Evolutionary conservation across 2,888 invertebrate species (phyloP), one percentile per base, ranked within the genome.

Genomic region (Agrochola litura): DNA sequence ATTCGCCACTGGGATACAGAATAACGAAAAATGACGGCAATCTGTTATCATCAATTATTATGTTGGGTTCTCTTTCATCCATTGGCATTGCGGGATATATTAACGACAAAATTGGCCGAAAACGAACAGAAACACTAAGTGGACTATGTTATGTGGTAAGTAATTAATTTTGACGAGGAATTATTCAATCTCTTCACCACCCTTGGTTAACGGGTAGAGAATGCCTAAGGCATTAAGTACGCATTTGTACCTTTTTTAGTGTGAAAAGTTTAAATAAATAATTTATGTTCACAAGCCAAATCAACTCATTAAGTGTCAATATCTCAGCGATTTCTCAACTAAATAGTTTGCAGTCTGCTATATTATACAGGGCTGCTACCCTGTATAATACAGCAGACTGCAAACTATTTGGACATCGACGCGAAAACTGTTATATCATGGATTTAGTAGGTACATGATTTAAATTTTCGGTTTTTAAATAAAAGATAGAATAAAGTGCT

Each of bases 41-140:
- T 49, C 79, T 92, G 0, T 86, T 93, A 5, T 88, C 90, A 0
- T 91, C 92, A 0, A 74, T 91, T 0, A 82, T 88, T 0, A 91
- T 92, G 91, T 74, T 92, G 19, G 92, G 92, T 0, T 86, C 85
- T 6, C 0, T 92, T 2, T 10, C 86, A 1, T 70, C 87, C 0
- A 86, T 90, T 2, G 19, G 88, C 0, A 1, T 85, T 10, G 84
- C 75, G 12, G 90, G 90, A 14, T 87, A 84, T 69, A 2, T 92
- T 2, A 77, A 85, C 8, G 91, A 93, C 9, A 76, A 72, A 6
- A 82, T 92, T 52, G 92, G 92, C 1, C 85, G 91, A 56, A 92
- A 92, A 74, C 86, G 83, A n/a, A 73, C 90, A 0, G 86, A 81
- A 25, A 81, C 91, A 16, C 46, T 91, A 1, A 77, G 82, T 60